These are phyloP conservation scores for Gila orcuttii DNA, from an alignment of 2,113 vertebrate species.

Conservation along the genomic window DNA sequence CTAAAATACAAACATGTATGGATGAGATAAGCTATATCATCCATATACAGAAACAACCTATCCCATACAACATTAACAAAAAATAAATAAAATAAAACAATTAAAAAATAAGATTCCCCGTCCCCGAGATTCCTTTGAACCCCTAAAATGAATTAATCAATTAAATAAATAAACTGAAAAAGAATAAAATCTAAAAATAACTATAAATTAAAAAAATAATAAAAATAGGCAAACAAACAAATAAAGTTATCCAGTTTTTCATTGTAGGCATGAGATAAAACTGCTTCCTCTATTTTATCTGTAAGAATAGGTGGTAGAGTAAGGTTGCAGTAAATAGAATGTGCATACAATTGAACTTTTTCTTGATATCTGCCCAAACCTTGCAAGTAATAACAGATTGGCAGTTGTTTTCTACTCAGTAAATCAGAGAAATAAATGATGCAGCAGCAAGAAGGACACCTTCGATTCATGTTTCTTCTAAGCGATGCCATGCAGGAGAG, in stretches of 20 bases:
- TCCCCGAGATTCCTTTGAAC: neutral
- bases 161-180: too few species aligned
- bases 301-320: too few species aligned
- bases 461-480: slow-evolving; percentile 6
- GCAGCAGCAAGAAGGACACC: slow-evolving; percentile 21
- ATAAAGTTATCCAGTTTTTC: neutral
- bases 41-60: neutral
- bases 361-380: slow-evolving; percentile 8
- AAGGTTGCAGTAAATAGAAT: neutral
- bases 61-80: neutral
- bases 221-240: too few species aligned
- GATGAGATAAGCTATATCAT: too few species aligned
- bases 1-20: too few species aligned
- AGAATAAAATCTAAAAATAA: too few species aligned
- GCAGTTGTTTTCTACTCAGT: slow-evolving; percentile 7
- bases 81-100: neutral
- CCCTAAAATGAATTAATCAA: neutral
- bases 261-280: neutral
- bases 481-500: neutral
- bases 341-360: neutral
- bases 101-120: neutral
- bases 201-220: too few species aligned
- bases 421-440: slow-evolving; percentile 17
- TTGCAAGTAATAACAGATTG: neutral
- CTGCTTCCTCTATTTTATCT: too few species aligned